Conservation (phyloP, 2,797 vertebrate genomes). For the Hozukius guyotensis region DNA sequence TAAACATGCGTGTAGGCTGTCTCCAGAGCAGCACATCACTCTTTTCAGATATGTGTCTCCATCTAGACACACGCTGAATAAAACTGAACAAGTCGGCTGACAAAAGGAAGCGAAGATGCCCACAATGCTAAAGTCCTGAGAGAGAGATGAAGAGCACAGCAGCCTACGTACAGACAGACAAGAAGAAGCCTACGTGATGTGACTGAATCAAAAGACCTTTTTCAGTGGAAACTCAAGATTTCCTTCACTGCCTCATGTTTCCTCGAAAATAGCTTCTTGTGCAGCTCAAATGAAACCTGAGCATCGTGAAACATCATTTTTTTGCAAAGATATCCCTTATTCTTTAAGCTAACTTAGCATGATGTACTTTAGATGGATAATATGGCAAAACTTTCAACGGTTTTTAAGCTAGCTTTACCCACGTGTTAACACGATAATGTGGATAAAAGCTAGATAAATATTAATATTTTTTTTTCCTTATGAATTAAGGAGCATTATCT, state of each 20-base stretch:
- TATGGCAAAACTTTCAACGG: slow-evolving; percentile 21
- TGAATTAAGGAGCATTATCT: not conserved
- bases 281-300: not conserved
- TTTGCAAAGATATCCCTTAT: not conserved
- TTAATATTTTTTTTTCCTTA: fast-evolving
- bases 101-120: slow-evolving; percentile 7
- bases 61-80: not conserved
- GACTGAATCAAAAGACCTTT: slow-evolving; percentile 20
- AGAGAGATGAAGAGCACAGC: slow-evolving; percentile 15
- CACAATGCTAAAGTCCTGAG: not conserved
- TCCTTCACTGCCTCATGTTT: not conserved
- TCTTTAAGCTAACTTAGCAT: too few relatives aligned
- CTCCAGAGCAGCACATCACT: not conserved
- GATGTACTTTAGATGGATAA: not conserved
- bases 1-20: not conserved
- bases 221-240: not conserved
- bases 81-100: not conserved
- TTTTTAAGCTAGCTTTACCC: not conserved
- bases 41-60: not conserved
- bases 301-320: not conserved
- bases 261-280: not conserved
- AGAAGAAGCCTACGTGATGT: slow-evolving; percentile 15
- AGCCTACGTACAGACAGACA: not conserved
- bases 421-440: not conserved
- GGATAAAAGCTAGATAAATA: not conserved